Evolutionary conservation across 1,140 invertebrate genomes (phyloP), one percentile per base, ranked within the genome.

Genomic region (Diachasma alloeum): DNA sequence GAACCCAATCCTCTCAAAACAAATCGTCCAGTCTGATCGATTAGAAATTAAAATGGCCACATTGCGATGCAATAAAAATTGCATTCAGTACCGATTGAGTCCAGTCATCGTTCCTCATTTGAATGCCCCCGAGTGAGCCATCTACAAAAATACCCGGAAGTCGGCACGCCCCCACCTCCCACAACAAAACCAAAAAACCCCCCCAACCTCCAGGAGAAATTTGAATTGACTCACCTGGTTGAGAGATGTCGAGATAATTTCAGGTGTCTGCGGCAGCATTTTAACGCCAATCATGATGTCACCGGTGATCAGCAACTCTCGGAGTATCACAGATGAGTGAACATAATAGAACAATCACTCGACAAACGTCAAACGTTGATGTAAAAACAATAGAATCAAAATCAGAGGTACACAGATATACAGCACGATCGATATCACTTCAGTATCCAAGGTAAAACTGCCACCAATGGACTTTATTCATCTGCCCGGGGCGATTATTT

Each of bases 231-330:
- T 37, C 82, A 88, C 86, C 83, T 86, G 87, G 74, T 79, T 86
- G 17, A 88, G 77, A 44, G 85, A 82, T 0, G 86, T 87, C 15
- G 86, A 83, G 44, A 88, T 88, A 67, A 88, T 87, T 36, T 88
- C 87, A 78, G 86, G 82, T 46, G 86, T 87, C 48, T 87, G 87
- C 48, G 86, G 84, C 75, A 87, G 76, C 87, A 88, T 88, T 79
- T 86, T 83, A 66, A 81, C 73, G 69, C 73, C 79, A 74, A 77
- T 79, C 42, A 72, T 56, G 17, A 46, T 74, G 42, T 37, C 73
- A 53, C 59, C 31, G 17, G 11, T 68, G 4, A 68, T 39, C 63
- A 79, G 75, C 78, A 81, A 80, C 75, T 77, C 76, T 78, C 77
- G 42, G 76, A 69, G 76, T 71, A 71, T 72, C 71, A 66, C 59